Base-by-base conservation (phyloP, 2,113 vertebrate genomes). In the Hymenochirus boettgeri region DNA sequence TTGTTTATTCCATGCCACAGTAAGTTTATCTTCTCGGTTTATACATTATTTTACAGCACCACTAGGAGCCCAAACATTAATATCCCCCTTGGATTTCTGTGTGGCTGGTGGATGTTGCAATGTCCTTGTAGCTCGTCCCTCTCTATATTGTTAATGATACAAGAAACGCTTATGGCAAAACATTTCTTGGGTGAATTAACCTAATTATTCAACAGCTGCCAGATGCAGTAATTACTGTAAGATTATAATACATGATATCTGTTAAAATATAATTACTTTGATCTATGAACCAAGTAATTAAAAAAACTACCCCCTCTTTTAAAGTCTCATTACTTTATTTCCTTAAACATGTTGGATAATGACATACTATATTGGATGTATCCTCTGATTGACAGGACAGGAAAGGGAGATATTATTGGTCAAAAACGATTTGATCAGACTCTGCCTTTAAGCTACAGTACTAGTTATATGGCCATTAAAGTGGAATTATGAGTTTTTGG, bases 201-300 rank as follows among this genome's bases (percentile, higher is more conserved):
- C 60, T 65, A 70, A 65, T 79, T 75, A 73, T 78, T 81, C 73
- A 81, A 67, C 74, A 83, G 75, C 72, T 86, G 78, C 57, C 72
- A 76, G 73, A 56, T 75, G 72, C 54, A 46, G 60, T 76, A 79
- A 83, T 82, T 82, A 79, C 64, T 76, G 78, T 73, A 75, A 75
- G 69, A 78, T 77, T 76, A 75, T 77, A 76, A 76, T 71, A 77
- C 48, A 73, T 71, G 17, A 77, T 82, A 69, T 73, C 77, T 82
- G 70, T 64, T 72, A 69, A 71, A 80, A 70, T 65, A 73, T 81
- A 82, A 84, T 85, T 82, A 81, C 65, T 78, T 69, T 82, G 76
- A 85, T 80, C 71, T 80, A 76, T 78, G 76, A 80, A 76, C 74
- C 74, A 75, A 55, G 65, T 83, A 80, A 81, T 82, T 80, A 80